Base-by-base conservation (phyloP, 53 echinoderm and acorn worm genomes). In the Echinarachnius parma region DNA sequence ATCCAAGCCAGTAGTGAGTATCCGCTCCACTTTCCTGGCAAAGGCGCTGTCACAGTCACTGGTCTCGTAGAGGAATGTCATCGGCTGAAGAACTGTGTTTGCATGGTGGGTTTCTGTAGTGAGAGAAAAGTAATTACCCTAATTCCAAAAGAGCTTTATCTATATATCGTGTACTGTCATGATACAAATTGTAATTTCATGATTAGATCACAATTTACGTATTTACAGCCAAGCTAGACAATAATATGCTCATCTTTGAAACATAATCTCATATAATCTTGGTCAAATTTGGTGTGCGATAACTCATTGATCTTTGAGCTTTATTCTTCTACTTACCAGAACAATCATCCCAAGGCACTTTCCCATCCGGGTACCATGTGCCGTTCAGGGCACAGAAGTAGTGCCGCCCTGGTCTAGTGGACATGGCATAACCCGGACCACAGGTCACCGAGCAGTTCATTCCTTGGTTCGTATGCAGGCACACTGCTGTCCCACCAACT, bases 311-410 rank as follows among this genome's bases (percentile, higher is more conserved):
- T n/a, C n/a, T n/a, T n/a, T n/a, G n/a, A n/a, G n/a, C n/a, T n/a
- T n/a, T n/a, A n/a, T n/a, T n/a, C 39, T 13, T 9, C 39, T 39
- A 13, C 36, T 19, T 55, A 96, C 96, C 91, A 75, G 91, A 70
- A 54, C 96, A 96, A 50, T 96, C 91, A 19, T 59, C 81, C 77
- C 87, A 87, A 8, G 82, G 96, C 58, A 87, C 50, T 5, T 53
- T 37, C 21, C 82, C 59, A 33, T 44, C 31, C 2, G 96, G 96
- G 63, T 54, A 58, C 96, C 96, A 96, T 16, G 54, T 56, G 4
- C 91, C 96, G 48, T 87, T 77, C 28, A 61, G 66, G 4, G 77
- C 50, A 66, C 96, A 96, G 59, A 83, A 67, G 53, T 88, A 96
- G 34, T 67, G 50, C 9, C 82, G 33, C 31, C 82, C 48, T 3